Percentiles rank a stretch among this genome's conserved stretches.
Evolutionary conservation across 2,113 vertebrate species (phyloP).

Genomic region (Talpa occidentalis): DNA sequence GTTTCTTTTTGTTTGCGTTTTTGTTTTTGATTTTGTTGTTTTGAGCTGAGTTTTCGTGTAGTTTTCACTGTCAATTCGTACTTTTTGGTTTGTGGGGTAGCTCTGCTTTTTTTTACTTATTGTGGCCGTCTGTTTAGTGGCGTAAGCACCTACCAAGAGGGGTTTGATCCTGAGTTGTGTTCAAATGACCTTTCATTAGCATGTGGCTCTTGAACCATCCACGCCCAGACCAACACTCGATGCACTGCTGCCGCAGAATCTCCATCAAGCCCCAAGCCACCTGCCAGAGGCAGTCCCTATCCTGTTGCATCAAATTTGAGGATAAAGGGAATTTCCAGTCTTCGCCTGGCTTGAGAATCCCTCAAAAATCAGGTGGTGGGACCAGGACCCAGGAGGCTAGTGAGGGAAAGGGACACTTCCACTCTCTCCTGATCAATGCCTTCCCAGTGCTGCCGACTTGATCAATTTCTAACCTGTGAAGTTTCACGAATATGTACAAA

Average conservation of each 20-base stretch:
- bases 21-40: not conserved
- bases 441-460: not conserved
- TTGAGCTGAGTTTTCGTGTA: too few relatives aligned
- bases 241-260: not conserved
- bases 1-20: not conserved
- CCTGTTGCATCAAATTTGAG: not conserved
- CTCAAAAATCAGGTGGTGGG: not conserved
- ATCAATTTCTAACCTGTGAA: not conserved
- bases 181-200: not conserved
- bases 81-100: not conserved
- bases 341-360: not conserved
- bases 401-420: too few relatives aligned
- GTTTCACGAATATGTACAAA: too few relatives aligned
- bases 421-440: not conserved
- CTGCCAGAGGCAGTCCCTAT: not conserved
- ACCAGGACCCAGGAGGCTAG: not conserved
- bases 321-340: not conserved
- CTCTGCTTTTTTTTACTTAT: not conserved
- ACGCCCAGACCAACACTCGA: too few relatives aligned
- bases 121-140: not conserved
- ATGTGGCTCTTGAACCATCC: not conserved
- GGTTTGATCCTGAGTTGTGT: not conserved
- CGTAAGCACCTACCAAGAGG: not conserved
- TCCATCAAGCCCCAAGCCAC: not conserved
- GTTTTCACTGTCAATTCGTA: not conserved